Conservation (phyloP, 2,888 invertebrate species). For the Zonitis immaculata region DNA sequence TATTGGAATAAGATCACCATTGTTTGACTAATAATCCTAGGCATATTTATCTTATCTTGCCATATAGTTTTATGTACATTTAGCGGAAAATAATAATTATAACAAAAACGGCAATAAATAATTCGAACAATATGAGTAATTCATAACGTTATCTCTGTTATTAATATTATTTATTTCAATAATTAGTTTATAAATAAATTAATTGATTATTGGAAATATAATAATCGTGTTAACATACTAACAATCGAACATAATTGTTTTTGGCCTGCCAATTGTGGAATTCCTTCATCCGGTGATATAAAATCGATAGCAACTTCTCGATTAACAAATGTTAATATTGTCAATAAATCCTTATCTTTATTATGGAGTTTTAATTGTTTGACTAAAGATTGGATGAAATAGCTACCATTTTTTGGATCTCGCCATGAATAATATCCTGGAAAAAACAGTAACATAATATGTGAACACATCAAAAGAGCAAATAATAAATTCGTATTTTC, state of each 20-base stretch:
- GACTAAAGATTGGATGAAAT: conserved; percentile 68
- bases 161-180: neutral
- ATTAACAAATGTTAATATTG: conserved; percentile 59
- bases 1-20: neutral
- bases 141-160: neutral
- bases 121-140: neutral
- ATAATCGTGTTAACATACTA: conserved; percentile 60
- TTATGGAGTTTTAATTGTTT: conserved; percentile 51
- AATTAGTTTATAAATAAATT: neutral
- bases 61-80: neutral
- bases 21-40: neutral
- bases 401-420: conserved; percentile 62
- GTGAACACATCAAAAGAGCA: too few relatives aligned
- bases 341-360: conserved; percentile 55
- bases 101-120: neutral
- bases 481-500: too few relatives aligned
- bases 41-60: neutral
- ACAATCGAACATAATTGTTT: conserved; percentile 68
- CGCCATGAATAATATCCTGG: conserved; percentile 64
- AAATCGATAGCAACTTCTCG: conserved; percentile 63
- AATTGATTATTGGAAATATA: conserved; percentile 46
- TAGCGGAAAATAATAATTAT: neutral
- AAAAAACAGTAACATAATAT: too few relatives aligned
- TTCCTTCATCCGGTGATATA: conserved; percentile 53
- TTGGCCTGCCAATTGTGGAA: conserved; percentile 50